Evolutionary conservation across 2,113 vertebrate genomes (phyloP).

Genomic region (Ailurus styani): DNA sequence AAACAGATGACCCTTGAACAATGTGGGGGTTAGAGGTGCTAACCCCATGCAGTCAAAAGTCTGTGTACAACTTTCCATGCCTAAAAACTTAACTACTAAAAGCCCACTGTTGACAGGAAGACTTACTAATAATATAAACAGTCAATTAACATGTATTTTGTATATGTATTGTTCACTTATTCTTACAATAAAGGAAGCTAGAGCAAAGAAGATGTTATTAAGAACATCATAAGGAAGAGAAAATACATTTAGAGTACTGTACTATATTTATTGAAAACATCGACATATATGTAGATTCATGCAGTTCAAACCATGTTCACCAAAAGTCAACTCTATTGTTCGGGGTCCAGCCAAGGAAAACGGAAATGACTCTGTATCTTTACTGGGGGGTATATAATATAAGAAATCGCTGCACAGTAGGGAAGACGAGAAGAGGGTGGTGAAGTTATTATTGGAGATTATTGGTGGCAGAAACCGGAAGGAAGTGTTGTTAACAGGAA

Average conservation of each 20-base stretch:
- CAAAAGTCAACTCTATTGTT: not conserved
- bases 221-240: not conserved
- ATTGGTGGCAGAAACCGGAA: not conserved
- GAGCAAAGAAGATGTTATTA: not conserved
- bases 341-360: not conserved
- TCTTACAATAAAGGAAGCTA: not conserved
- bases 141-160: not conserved
- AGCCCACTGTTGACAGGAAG: not conserved
- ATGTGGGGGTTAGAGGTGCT: not conserved
- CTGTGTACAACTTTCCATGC: not conserved
- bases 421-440: not conserved
- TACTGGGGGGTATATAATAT: not conserved
- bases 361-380: not conserved
- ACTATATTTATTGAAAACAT: not conserved
- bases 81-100: not conserved
- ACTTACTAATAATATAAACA: not conserved
- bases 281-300: accelerated
- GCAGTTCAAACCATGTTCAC: not conserved
- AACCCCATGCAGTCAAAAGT: not conserved
- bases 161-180: not conserved
- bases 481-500: not conserved
- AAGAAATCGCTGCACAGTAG: not conserved
- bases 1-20: not conserved
- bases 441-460: not conserved
- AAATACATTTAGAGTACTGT: not conserved